Percentiles rank a stretch among this genome's conserved stretches.
phyloP scores from a whole-genome alignment of 2,113 vertebrate genomes.

The Carassius gibelio region DNA sequence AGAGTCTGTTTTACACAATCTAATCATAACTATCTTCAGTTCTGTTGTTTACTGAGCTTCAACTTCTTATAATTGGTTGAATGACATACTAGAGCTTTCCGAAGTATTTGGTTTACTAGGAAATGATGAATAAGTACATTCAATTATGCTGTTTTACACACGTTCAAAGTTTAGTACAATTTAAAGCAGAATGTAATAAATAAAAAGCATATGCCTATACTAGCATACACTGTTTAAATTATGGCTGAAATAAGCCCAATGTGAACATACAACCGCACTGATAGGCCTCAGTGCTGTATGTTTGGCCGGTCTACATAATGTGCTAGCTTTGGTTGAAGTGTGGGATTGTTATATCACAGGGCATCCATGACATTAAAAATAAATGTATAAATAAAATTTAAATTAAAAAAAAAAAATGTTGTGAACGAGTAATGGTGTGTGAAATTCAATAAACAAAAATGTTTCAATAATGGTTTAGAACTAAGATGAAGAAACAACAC shows the following conservation, averaged over 20 bases:
- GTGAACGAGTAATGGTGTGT: not conserved
- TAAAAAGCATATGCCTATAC: not conserved
- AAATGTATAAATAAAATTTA: not conserved
- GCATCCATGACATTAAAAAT: not conserved
- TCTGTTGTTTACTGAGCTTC: not conserved
- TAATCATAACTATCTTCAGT: not conserved
- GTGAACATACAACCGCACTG: not conserved
- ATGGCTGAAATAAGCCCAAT: not conserved
- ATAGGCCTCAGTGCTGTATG: not conserved
- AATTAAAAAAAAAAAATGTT: not conserved
- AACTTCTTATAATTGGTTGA: not conserved
- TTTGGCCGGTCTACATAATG: not conserved
- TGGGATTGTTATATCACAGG: not conserved
- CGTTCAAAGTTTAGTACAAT: not conserved
- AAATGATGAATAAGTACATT: not conserved
- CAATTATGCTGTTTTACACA: not conserved
- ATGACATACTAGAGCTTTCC: not conserved
- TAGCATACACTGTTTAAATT: not conserved
- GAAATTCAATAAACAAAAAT: not conserved
- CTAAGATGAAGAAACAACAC: not conserved
- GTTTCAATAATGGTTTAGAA: not conserved
- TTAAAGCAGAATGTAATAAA: not conserved
- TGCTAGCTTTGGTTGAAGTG: not conserved
- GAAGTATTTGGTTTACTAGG: not conserved
- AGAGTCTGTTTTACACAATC: not conserved